Evolutionary conservation across 1,140 invertebrate genomes (phyloP), one percentile per base, ranked within the genome.

Genomic region (Micrasema longulum): DNA sequence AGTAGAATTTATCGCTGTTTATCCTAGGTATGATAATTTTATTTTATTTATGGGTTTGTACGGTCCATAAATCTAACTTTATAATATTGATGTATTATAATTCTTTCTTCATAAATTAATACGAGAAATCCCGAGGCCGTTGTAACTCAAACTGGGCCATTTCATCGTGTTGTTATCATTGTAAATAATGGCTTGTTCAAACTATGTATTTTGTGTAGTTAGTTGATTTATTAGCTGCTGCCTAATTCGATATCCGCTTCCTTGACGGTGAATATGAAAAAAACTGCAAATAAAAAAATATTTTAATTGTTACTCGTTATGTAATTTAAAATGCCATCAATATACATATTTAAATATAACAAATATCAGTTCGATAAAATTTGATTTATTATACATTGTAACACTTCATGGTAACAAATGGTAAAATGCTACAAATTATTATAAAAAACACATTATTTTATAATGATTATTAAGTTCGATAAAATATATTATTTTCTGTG

Each of bases 21-120:
- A 16, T 14, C 47, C 26, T 31, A 31, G 26, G 26, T 31, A 31
- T 31, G 26, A 31, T 31, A 31, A 31, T 31, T 31, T 31, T 31
- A 31, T 31, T 31, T 31, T 31, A 31, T 31, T 31, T 31, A 31
- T 7, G 26, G 7, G 26, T 31, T 31, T 4, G 47, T 50, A 9
- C 20, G 11, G 11, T 50, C 47, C 16, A 50, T 9, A 50, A 14
- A 20, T 50, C 16, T 50, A 11, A 9, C 4, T 50, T 50, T 50
- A 50, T 50, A 14, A 22, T 50, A 50, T 50, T 50, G 47, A 50
- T 50, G 11, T 50, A 50, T 50, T 50, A 4, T 22, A 50, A 18
- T 50, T 18, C 47, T 22, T 18, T 20, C 2, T 50, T 50, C 14
- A 50, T 50, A 18, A 50, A 50, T 50, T 50, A 14, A 50, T 50